Evolutionary conservation across 2,113 vertebrate species (phyloP), one percentile per base, ranked within the genome.

Genomic region (Poeciliopsis prolifica): DNA sequence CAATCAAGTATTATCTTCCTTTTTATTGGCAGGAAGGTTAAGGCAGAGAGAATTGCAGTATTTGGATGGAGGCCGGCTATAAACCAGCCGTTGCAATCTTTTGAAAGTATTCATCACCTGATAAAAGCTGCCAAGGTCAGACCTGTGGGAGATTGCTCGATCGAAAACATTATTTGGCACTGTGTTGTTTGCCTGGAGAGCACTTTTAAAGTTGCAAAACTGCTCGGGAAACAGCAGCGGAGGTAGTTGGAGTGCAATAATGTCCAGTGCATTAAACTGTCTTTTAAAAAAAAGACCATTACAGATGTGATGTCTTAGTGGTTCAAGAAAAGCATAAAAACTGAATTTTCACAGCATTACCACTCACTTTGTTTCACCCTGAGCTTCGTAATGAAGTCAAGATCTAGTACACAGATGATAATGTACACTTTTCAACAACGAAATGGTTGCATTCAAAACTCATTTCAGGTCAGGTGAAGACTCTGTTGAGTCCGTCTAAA

Each of bases 121-220:
- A 92, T 93, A 89, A 91, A 87, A 88, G 83, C 83, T 42, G 84
- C 84, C 88, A 91, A 94, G 92, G 93, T 92, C 91, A 84, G 76
- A 71, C 79, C 78, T 74, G 8, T 72, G 83, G 78, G 76, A 88
- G 80, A 89, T 85, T 78, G 78, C 78, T 77, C 48, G 31, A 81
- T 88, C 65, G 26, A 78, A 89, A 88, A 80, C 79, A 78, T 83
- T 79, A 81, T 87, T 85, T 86, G 72, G 80, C 70, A 54, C 13
- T 2, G 0, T 71, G 62, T 72, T 74, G 72, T 84, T 82, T 63
- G 89, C 74, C 75, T 75, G 67, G 70, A 86, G 79, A 85, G 83
- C 76, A 76, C 76, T 88, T 81, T 78, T 48, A 68, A 81, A 80
- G 63, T 35, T 70, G 61, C 61, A 76, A 75, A 72, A 67, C 29